A percentile compares a stretch with the other conserved stretches of the same genome.
phyloP scores from a whole-genome alignment of 2,888 invertebrate species.

The Operophtera brumata region DNA sequence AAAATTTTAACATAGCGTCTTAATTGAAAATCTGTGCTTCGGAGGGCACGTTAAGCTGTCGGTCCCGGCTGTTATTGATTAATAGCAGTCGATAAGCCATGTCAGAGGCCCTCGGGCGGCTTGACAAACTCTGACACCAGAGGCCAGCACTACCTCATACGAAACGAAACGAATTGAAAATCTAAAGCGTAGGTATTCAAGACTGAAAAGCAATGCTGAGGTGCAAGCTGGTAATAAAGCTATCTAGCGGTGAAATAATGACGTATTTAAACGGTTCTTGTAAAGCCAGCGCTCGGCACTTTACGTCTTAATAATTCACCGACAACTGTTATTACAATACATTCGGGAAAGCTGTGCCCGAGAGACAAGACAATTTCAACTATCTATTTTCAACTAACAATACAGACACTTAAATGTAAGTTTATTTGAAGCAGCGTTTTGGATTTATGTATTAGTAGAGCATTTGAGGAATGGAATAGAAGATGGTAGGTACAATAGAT shows the following conservation, averaged over 20 bases:
- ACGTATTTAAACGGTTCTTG: slow-evolving; percentile 42
- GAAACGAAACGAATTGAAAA: too few relatives aligned
- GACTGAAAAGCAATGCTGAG: slow-evolving; percentile 25
- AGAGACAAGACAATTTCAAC: slow-evolving; percentile 32
- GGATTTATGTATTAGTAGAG: too few relatives aligned
- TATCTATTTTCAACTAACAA: slow-evolving; percentile 30
- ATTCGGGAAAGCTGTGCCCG: slow-evolving; percentile 35
- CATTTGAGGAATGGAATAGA: slow-evolving; percentile 10
- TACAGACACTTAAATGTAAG: slow-evolving; percentile 29
- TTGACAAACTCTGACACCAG: too few relatives aligned
- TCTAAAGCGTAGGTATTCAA: slow-evolving; percentile 12
- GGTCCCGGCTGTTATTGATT: too few relatives aligned
- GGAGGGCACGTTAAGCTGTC: too few relatives aligned
- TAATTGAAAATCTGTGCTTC: too few relatives aligned
- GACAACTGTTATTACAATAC: slow-evolving; percentile 42
- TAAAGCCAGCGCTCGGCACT: slow-evolving; percentile 41
- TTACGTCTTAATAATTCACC: slow-evolving; percentile 44
- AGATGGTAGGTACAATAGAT: background rate
- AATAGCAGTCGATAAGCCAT: too few relatives aligned
- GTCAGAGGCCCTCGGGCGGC: too few relatives aligned
- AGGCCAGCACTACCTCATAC: too few relatives aligned
- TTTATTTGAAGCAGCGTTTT: slow-evolving; percentile 18
- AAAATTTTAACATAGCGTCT: too few relatives aligned
- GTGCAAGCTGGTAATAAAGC: slow-evolving; percentile 38
- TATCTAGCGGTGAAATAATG: slow-evolving; percentile 40